Percentiles rank a stretch among this genome's conserved stretches.
Conservation (phyloP, 2,888 invertebrate genomes). For the Anodontia alba region DNA sequence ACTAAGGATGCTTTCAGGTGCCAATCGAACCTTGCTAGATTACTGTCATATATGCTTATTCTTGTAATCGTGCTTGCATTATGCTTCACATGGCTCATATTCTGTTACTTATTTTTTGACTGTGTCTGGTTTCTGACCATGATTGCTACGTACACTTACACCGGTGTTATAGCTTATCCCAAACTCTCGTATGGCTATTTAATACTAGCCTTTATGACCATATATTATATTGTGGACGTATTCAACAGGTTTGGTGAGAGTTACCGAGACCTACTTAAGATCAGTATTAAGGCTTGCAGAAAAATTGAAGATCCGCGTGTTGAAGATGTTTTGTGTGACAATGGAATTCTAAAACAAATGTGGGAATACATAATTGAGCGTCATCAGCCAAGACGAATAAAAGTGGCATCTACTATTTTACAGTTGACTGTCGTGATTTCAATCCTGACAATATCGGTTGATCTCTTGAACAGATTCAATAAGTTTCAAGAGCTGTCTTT, state of each 20-base stretch:
- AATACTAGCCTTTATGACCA: constrained; percentile 42
- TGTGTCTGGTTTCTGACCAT: constrained; percentile 47
- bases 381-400: constrained; percentile 36
- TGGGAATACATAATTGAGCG: constrained; percentile 32
- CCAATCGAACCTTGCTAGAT: neutral
- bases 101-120: constrained; percentile 40
- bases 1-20: neutral
- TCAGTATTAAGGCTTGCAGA: constrained; percentile 32
- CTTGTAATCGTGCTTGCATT: constrained; percentile 22
- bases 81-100: constrained; percentile 45
- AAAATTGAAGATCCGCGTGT: neutral
- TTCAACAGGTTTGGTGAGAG: constrained; percentile 25
- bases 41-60: neutral
- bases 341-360: constrained; percentile 31
- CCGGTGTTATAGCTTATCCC: constrained; percentile 45
- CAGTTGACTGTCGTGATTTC: constrained; percentile 35
- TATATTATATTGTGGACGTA: constrained; percentile 46
- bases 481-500: constrained; percentile 50
- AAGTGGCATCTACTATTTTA: constrained; percentile 34
- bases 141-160: constrained; percentile 47
- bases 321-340: constrained; percentile 4
- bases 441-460: constrained; percentile 33
- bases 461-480: constrained; percentile 40
- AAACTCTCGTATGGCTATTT: constrained; percentile 47
- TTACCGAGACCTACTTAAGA: constrained; percentile 33